Base-by-base conservation (phyloP, 2,797 vertebrate genomes). In the Platyrinchus mystaceus region DNA sequence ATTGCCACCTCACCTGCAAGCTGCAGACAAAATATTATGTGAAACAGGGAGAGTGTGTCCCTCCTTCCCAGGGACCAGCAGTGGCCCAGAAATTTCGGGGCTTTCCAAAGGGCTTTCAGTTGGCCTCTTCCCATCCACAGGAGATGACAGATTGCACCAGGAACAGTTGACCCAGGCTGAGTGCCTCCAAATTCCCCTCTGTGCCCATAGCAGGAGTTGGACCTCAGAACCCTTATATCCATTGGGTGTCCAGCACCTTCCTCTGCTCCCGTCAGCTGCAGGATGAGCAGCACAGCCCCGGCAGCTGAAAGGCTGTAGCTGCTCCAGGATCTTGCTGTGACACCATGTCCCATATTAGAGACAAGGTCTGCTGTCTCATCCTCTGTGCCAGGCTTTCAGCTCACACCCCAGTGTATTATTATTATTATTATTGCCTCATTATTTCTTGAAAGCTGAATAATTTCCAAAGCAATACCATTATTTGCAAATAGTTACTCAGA, bases 11-110 rank as follows among this genome's bases (percentile, higher is more conserved):
- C 7, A 0, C 17, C 53, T 75, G 27, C 68, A 81, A 52, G 27
- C n/a, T 5, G 0, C 0, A 0, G 27, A 30, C 39, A 55, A 59
- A 71, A 13, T 0, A 0, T 9, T 14, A 14, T 39, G 23, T 67
- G 82, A 73, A 56, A 49, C 2, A 28, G 64, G 52, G 67, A 62
- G 19, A 70, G 24, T 0, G 2, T 26, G 41, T 77, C 30, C 30
- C 53, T 95, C 20, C 10, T 6, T 66, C 36, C 36, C n/a, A 32
- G 73, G 52, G 7, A 21, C 50, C 32, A 23, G 66, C 0, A 1
- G 18, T 43, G 49, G 39, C 70, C 37, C 50, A 77, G 74, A 94
- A 74, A 82, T 56, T 68, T 7, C 0, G 52, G 85, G 70, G 34
- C 32, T 95, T 94, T 80, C 56, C 60, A 82, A 52, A 84, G 49